Percentiles rank a stretch among this genome's conserved stretches.
phyloP scores from a whole-genome alignment of 2,797 vertebrate species.

The Poecilia gillii region DNA sequence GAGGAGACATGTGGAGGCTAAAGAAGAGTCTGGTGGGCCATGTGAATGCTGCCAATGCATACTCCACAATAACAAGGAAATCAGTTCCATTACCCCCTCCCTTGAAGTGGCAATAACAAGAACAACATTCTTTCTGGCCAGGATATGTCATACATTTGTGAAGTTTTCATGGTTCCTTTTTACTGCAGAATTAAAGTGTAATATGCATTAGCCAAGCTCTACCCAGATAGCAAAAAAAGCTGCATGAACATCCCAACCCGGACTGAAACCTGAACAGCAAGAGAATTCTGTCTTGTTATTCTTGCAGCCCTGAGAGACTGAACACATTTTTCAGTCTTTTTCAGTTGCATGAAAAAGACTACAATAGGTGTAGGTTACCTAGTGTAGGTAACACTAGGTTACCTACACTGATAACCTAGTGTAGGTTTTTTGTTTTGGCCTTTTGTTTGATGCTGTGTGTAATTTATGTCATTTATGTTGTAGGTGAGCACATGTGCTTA shows the following conservation, averaged over 20 bases:
- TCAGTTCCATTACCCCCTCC: neutral
- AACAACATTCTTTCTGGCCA: neutral
- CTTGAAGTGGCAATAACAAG: neutral
- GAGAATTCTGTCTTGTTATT: neutral
- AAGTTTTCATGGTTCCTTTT: neutral
- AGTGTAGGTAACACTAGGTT: no score
- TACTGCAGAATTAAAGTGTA: neutral
- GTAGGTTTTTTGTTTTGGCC: neutral
- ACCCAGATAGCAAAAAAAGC: neutral
- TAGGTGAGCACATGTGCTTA: constrained; percentile 97
- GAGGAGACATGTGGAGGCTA: constrained; percentile 98
- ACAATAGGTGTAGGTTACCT: no score
- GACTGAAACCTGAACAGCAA: neutral
- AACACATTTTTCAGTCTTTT: constrained; percentile 3
- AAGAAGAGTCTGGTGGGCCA: constrained; percentile 93
- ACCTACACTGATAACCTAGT: no score
- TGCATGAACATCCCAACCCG: neutral
- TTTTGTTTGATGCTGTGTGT: neutral
- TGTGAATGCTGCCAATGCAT: neutral
- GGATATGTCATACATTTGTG: neutral
- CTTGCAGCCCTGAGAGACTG: neutral
- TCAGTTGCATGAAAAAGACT: no score
- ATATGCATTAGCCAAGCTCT: neutral
- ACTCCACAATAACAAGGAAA: neutral
- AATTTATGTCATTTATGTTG: constrained; percentile 22